Base-by-base conservation (phyloP, 2,797 vertebrate species). In the Phalanger gymnotis region DNA sequence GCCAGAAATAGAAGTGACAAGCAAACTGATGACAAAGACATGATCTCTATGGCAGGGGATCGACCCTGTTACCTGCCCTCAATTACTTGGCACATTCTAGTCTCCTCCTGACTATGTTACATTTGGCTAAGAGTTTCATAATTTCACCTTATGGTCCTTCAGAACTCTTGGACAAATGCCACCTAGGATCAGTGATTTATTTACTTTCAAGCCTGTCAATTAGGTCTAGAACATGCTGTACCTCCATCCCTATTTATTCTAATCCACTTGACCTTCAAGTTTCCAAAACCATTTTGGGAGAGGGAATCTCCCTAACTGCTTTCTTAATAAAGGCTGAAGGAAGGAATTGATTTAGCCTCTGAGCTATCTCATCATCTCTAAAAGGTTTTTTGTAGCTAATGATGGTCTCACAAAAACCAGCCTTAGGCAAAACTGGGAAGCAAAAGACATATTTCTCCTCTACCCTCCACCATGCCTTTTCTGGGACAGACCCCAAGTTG, bases 151-250 rank as follows among this genome's bases (percentile, higher is more conserved):
- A 53, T 61, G 30, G 54, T 92, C 92, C 91, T 90, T 53, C n/a
- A 66, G 40, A 93, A 66, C 93, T 89, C 57, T 94, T 95, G 94
- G 93, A 92, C 55, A 54, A 87, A 31, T 56, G 81, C 91, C 94
- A 87, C 93, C 52, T 19, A 47, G 27, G 73, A 73, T 58, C 92
- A 95, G 94, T 94, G 92, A 54, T 95, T 96, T 97, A 96, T 96
- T 96, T 96, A 94, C 58, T 92, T 54, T 93, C 90, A 91, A 90
- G 53, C 94, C 92, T 98, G 92, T 96, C 96, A 95, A 87, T 94
- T 81, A 94, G n/a, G 47, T 93, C 96, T 92, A 97, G 95, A 97
- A 97, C 96, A 96, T 52, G 61, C 94, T 90, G 94, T 95, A 90
- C 89, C 53, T 96, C 94, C 61, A 53, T 93, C 91, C 3, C 92